A percentile compares a stretch with the other conserved stretches of the same genome.
phyloP scores from a whole-genome alignment of 2,888 invertebrate genomes.

The Drosophila meridiana region DNA sequence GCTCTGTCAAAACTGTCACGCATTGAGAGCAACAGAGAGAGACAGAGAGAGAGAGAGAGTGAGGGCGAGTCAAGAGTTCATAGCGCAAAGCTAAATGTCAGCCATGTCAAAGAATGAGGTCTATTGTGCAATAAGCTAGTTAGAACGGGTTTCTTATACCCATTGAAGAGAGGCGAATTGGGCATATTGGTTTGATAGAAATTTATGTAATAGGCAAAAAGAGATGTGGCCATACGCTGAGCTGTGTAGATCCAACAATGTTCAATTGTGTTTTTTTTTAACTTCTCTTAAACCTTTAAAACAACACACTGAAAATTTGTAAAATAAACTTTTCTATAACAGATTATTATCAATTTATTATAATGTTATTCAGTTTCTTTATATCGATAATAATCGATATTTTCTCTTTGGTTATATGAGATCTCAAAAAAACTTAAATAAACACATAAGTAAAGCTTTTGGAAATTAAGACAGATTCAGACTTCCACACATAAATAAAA shows the following conservation, averaged over 20 bases:
- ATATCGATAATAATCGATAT: not conserved
- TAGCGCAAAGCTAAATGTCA: constrained; percentile 62
- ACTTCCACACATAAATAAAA: not conserved
- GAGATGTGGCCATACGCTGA: not conserved
- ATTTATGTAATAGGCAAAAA: not conserved
- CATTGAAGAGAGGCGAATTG: no score
- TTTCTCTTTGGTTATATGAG: not conserved
- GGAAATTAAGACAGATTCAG: not conserved
- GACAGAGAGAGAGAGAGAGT: not conserved
- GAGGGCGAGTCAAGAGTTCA: constrained; percentile 53
- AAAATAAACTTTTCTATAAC: not conserved
- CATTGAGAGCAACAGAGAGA: constrained; percentile 26
- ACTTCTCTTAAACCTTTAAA: not conserved
- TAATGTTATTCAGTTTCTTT: not conserved
- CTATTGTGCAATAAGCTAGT: constrained; percentile 68
- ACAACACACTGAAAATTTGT: not conserved
- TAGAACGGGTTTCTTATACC: constrained; percentile 55
- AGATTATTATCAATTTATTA: not conserved
- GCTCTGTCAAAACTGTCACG: constrained; percentile 69
- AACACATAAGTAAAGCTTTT: not conserved
- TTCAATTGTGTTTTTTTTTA: not conserved
- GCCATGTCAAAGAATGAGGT: constrained; percentile 65
- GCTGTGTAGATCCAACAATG: not conserved
- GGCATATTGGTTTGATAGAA: not conserved
- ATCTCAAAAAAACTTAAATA: not conserved